Evolutionary conservation across 2,797 vertebrate genomes (phyloP), one percentile per base, ranked within the genome.

Genomic region (Chrosomus eos): DNA sequence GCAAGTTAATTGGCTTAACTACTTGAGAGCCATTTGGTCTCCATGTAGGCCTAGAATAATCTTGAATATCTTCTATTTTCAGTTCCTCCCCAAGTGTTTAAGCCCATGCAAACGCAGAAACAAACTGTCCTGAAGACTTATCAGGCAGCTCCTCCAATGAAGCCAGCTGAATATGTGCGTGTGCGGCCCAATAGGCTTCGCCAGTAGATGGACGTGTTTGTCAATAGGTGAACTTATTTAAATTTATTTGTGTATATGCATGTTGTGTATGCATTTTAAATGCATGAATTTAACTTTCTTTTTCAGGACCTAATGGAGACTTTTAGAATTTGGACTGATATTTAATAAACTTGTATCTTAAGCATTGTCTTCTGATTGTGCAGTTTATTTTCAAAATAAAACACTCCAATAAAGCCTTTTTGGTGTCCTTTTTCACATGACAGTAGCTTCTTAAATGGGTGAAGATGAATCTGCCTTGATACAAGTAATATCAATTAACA

Each of bases 221-320:
- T 66, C 43, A 53, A 9, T 38, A 28, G 40, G 60, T 82, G 0
- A 1, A 3, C 18, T 8, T 74, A 51, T 48, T 51, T 21, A 9
- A 19, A n/a, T 3, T 31, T 31, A 5, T 45, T 48, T 21, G 5
- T 21, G 18, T 67, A 7, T 9, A 23, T 55, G 7, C 5, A 53
- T 9, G 18, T 21, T 8, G 9, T 9, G 7, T 23, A 9, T 55
- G 48, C 1, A 7, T 28, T 66, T 66, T 31, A 33, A 36, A 21
- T 23, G 19, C 19, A 23, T 38, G 3, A 0, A 14, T 45, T 45
- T 48, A 9, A 33, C 19, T 55, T 55, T 75, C 0, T 38, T 13
- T 58, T 21, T 28, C 40, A 82, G 71, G 71, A 38, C 9, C 14
- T 64, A 82, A 82, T 74, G 55, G 55, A 45, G 14, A 7, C 18